phyloP scores from a whole-genome alignment of 2,797 vertebrate genomes.

The Oceanodroma leucorhoa region DNA sequence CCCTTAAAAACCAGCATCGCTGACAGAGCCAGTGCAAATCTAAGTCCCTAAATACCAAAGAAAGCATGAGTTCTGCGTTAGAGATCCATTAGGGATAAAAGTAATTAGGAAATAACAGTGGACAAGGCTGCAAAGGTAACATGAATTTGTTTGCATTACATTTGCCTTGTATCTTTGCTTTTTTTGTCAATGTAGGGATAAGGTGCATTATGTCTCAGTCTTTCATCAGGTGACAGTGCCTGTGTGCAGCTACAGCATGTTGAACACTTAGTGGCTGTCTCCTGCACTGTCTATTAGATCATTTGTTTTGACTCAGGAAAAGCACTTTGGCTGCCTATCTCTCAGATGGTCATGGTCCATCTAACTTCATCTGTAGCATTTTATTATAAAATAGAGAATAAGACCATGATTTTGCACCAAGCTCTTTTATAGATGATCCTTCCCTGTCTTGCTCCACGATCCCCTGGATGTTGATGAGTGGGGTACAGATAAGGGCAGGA shows the following conservation, averaged over 20 bases:
- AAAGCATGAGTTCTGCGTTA: background rate
- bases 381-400: background rate
- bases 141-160: background rate
- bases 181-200: background rate
- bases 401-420: background rate
- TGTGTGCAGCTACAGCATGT: background rate
- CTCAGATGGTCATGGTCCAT: background rate
- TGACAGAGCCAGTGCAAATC: background rate
- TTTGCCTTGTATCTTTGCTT: background rate
- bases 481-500: background rate
- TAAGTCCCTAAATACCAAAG: background rate
- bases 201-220: background rate
- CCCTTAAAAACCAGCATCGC: rapidly evolving
- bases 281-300: rapidly evolving
- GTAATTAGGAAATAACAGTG: background rate
- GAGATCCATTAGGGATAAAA: background rate
- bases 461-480: background rate
- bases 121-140: background rate
- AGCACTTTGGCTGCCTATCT: background rate
- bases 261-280: background rate
- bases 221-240: background rate
- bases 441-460: background rate
- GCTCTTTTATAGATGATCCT: background rate
- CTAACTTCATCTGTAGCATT: background rate
- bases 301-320: background rate